These are phyloP conservation scores for Phrynosoma blainvillii DNA, from an alignment of 2,113 vertebrate genomes.

Conservation along the genomic window DNA sequence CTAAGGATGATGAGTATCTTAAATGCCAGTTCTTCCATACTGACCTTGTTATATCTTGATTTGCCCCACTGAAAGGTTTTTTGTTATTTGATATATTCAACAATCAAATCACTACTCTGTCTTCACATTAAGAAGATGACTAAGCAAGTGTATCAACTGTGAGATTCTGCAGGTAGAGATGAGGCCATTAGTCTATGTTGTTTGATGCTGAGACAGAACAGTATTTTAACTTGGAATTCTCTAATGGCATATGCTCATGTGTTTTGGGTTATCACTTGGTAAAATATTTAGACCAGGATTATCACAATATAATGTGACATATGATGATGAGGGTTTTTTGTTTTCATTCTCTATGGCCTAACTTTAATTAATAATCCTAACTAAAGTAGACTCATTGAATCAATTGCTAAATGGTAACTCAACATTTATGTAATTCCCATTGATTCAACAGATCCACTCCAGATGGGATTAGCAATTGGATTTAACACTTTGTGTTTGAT, in stretches of 20 bases:
- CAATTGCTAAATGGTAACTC: too few relatives aligned
- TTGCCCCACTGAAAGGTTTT: not conserved
- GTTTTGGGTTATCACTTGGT: not conserved
- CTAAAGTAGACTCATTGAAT: too few relatives aligned
- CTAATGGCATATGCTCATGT: not conserved
- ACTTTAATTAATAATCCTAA: too few relatives aligned
- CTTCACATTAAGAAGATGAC: not conserved
- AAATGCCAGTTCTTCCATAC: not conserved
- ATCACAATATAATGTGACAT: not conserved
- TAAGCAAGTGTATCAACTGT: not conserved
- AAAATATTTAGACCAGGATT: not conserved
- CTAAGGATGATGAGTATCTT: not conserved
- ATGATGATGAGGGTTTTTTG: not conserved
- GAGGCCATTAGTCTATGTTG: not conserved
- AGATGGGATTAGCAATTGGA: too few relatives aligned
- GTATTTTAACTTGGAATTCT: not conserved
- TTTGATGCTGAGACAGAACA: not conserved
- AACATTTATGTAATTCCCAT: too few relatives aligned
- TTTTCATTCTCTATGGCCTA: too few relatives aligned
- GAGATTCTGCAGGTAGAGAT: not conserved
- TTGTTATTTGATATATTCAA: not conserved
- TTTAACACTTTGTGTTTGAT: too few relatives aligned
- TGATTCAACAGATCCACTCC: too few relatives aligned
- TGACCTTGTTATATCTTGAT: not conserved
- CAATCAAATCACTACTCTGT: not conserved